Evolutionary conservation across 2,113 vertebrate genomes (phyloP).

Genomic region (Syrmaticus mikado): DNA sequence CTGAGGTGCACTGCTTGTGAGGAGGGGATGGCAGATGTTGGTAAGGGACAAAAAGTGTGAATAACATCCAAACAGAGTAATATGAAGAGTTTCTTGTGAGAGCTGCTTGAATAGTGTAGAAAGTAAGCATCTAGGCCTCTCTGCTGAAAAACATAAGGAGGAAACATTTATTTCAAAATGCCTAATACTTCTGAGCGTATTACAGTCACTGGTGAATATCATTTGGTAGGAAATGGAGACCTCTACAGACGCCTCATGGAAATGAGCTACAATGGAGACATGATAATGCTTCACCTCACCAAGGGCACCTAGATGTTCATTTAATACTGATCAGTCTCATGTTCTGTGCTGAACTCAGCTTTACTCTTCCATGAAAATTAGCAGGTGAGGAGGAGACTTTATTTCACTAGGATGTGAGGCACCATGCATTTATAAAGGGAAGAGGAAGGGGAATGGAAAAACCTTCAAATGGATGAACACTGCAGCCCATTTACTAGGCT

Average conservation of each 20-base stretch:
- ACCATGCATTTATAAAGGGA: neutral
- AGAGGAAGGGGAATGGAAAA: neutral
- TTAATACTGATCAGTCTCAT: neutral
- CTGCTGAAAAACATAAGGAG: neutral
- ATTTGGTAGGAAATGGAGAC: conserved; percentile 17
- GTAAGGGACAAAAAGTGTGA: neutral
- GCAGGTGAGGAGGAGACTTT: neutral
- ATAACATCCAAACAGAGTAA: too few relatives aligned
- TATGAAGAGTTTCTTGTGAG: neutral
- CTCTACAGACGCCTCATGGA: neutral
- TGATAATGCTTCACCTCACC: neutral
- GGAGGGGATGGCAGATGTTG: neutral
- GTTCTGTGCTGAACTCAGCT: neutral
- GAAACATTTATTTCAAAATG: too few relatives aligned
- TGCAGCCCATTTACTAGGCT: neutral
- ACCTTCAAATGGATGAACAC: neutral
- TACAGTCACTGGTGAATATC: neutral
- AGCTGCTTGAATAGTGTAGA: neutral
- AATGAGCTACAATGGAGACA: neutral
- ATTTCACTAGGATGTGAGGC: neutral
- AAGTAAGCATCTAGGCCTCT: too few relatives aligned
- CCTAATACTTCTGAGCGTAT: neutral
- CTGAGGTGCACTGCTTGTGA: neutral
- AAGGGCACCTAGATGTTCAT: neutral
- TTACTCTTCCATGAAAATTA: neutral